Evolutionary conservation across 2,888 invertebrate species (phyloP), one percentile per base, ranked within the genome.

Genomic region (Campaea margaritaria): DNA sequence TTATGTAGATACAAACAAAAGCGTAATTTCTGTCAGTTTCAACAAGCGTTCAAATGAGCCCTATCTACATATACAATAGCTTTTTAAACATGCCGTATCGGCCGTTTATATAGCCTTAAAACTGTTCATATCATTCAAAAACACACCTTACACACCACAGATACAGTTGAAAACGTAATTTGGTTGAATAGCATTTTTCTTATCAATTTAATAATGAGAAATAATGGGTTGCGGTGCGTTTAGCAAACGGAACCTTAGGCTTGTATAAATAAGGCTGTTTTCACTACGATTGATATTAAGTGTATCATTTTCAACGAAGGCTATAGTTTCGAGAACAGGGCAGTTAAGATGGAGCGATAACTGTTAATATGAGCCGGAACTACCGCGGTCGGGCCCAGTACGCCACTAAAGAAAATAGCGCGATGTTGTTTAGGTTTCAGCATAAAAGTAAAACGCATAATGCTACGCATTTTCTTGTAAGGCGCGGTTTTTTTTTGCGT

Each of bases 301-400:
- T 89, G 89, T 87, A 90, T 90, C 84, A 89, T 90, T 90, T 89
- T 86, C 85, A 83, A 78, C 71, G 75, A 77, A 79, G 82, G 85
- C 83, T 82, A 79, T 85, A 90, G 89, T 90, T 91, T 91, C 81
- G 83, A 91, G 89, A 87, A 87, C 84, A 79, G 78, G 84, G 89
- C 78, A 87, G 91, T 91, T 91, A 88, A 91, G 91, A 92, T 91
- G 79, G 81, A 65, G 68, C 88, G 91, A 92, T 92, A 91, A 87
- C 81, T 71, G 82, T 91, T 91, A 91, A 91, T 92, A 91, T 85
- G 88, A 91, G 90, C 85, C 91, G 91, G 91, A 91, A 91, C 83
- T 78, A 68, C 49, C 39, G 68, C 75, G 78, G 78, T 73, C 73
- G 79, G 83, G 76, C 79, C 76, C 78, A 72, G 79, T 74, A 72